Percentiles rank a stretch among this genome's conserved stretches.
Conservation (phyloP, 2,797 vertebrate species). For the Acanthiza pusilla region DNA sequence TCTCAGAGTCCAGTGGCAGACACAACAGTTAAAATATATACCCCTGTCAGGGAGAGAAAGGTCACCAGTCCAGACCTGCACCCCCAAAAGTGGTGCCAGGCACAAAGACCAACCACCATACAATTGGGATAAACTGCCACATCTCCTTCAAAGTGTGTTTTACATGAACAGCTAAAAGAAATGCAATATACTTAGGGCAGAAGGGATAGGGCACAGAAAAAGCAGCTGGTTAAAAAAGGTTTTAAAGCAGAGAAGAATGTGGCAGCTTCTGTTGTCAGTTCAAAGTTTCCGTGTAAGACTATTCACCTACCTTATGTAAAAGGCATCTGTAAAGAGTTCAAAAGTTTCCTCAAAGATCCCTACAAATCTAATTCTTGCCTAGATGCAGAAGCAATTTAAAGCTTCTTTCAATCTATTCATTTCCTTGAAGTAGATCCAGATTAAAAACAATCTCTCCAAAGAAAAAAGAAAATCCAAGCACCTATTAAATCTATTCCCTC, state of each 20-base stretch:
- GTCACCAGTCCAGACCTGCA: neutral
- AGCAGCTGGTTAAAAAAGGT: neutral
- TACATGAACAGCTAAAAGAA: neutral
- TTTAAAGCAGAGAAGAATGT: neutral
- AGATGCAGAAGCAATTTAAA: constrained; percentile 15
- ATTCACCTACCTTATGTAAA: neutral
- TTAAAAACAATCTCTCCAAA: constrained; percentile 13
- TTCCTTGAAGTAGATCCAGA: constrained; percentile 29
- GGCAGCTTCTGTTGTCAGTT: neutral
- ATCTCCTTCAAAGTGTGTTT: neutral
- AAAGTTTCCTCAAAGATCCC: neutral
- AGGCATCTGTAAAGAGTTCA: neutral
- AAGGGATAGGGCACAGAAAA: neutral
- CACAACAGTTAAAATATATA: neutral
- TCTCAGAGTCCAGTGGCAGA: neutral
- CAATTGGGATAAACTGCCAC: fast-evolving
- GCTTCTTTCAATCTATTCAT: constrained; percentile 15
- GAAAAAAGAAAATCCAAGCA: neutral
- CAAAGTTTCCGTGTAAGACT: neutral
- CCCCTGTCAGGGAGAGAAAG: neutral
- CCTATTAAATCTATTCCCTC: neutral
- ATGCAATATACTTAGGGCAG: neutral
- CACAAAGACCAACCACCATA: neutral
- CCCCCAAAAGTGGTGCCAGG: neutral
- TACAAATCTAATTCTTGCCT: neutral